A percentile compares a stretch with the other conserved stretches of the same genome.
Conservation (phyloP, 2,797 vertebrate species). For the Merluccius polli region DNA sequence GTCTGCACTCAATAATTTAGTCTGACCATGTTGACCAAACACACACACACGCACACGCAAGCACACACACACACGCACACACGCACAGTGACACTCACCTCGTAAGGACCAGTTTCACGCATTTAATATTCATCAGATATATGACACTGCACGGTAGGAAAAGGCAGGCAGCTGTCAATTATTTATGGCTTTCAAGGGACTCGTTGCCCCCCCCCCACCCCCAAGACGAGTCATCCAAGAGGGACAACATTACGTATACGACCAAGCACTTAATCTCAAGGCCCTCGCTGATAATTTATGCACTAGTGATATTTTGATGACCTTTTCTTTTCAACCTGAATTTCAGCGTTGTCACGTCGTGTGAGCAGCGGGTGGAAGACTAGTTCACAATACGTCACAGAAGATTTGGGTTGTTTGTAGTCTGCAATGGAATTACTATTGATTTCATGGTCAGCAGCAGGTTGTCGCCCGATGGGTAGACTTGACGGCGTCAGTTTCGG, state of each 20-base stretch:
- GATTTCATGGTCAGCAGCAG: slow-evolving; percentile 17
- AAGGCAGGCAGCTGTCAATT: slow-evolving; percentile 55
- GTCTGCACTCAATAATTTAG: slow-evolving; percentile 65
- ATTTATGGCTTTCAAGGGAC: slow-evolving; percentile 60
- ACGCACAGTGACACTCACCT: slow-evolving; percentile 38
- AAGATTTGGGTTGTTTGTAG: background rate
- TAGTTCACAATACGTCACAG: slow-evolving; percentile 12
- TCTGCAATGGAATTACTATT: slow-evolving; percentile 17
- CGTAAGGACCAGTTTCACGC: slow-evolving; percentile 56
- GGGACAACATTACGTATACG: slow-evolving; percentile 25
- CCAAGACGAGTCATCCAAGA: background rate
- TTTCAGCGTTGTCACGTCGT: slow-evolving; percentile 42
- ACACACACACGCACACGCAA: slow-evolving; percentile 34
- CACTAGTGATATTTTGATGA: slow-evolving; percentile 52
- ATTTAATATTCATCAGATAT: slow-evolving; percentile 68
- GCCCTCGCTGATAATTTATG: slow-evolving; percentile 41
- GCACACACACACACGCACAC: slow-evolving; percentile 17
- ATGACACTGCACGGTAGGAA: slow-evolving; percentile 51
- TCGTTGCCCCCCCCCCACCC: slow-evolving; percentile 24
- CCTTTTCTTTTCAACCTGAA: slow-evolving; percentile 54
- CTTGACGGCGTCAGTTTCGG: slow-evolving; percentile 8
- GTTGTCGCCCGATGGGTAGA: slow-evolving; percentile 9
- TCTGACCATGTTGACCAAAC: slow-evolving; percentile 39
- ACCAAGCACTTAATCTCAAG: slow-evolving; percentile 25
- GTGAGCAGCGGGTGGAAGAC: slow-evolving; percentile 28